Conservation (phyloP, 2,888 invertebrate species). For the Latheticus oryzae region DNA sequence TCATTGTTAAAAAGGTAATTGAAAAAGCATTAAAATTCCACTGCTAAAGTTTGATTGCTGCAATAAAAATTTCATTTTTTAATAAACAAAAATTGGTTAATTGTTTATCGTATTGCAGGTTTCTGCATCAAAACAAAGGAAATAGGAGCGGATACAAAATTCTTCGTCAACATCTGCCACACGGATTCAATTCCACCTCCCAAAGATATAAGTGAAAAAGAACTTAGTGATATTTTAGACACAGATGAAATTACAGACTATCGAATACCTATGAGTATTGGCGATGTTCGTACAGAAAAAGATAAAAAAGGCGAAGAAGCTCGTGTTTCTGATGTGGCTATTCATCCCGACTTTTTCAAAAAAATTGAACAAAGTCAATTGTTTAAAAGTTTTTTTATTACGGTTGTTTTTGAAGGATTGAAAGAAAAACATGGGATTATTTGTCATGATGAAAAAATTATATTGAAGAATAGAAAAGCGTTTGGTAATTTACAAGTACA, state of each 20-base stretch:
- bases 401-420: conserved; percentile 82
- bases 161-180: conserved; percentile 89
- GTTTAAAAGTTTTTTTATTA: conserved; percentile 84
- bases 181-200: conserved; percentile 81
- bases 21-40: too few relatives aligned
- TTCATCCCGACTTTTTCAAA: conserved; percentile 81
- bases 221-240: conserved; percentile 75
- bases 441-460: conserved; percentile 74
- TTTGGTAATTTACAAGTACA: conserved; percentile 81
- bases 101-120: too few relatives aligned
- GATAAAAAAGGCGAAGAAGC: conserved; percentile 81
- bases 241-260: conserved; percentile 78
- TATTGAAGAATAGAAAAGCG: conserved; percentile 79
- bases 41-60: too few relatives aligned
- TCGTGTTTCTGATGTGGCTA: conserved; percentile 85
- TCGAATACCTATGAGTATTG: conserved; percentile 91
- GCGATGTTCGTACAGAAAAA: conserved; percentile 79
- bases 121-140: conserved; percentile 83
- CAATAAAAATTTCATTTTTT: too few relatives aligned
- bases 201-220: conserved; percentile 77
- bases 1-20: too few relatives aligned
- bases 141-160: conserved; percentile 73
- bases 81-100: too few relatives aligned
- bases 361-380: conserved; percentile 78
- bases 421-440: conserved; percentile 82